Base-by-base conservation (phyloP, 2,797 vertebrate species). In the Dendrocincla fuliginosa region DNA sequence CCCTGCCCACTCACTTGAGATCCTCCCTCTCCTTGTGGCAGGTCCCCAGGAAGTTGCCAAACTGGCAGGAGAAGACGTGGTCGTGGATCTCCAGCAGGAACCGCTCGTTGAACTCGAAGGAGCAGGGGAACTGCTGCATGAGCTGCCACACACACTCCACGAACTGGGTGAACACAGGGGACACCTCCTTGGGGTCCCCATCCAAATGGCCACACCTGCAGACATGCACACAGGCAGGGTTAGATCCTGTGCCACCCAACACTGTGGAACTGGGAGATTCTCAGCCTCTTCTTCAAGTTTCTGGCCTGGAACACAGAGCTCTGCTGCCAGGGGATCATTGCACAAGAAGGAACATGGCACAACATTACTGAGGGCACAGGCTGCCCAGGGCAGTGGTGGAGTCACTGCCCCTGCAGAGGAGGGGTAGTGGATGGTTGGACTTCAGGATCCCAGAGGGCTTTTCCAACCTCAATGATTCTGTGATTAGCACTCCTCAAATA, bases 141-240 rank as follows among this genome's bases (percentile, higher is more conserved):
- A 98, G 97, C 88, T 98, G 98, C 98, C 98, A 98, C 56, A 98
- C 97, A n/a, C 98, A 98, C 46, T 98, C 98, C 41, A 98, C 33
- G 30, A 99, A 99, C 94, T 98, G 98, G 1, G 98, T 98, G 90
- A 98, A 98, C 63, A 99, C 97, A 14, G 98, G 98, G 16, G 98
- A 99, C 24, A 98, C 97, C 92, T 98, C 98, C 56, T 98, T 98
- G 52, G 98, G 97, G 92, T 98, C 98, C n/a, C 98, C 97, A 42
- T 98, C 97, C 84, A 98, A 81, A 69, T 98, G 98, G 73, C 98
- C 98, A 96, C 98, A 98, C 92, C 98, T 98, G 69, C 39, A 94
- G 32, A 85, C 42, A 30, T 7, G 35, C 14, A 94, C 79, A 85
- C 70, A 32, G 19, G 30, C 27, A 30, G 9, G 33, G 22, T 47